A percentile compares a stretch with the other conserved stretches of the same genome.
Conservation (phyloP, 1,140 invertebrate species). For the fruit fly (Drosophila melanogaster) region Release_6_plus_ISO1_MT NC_004354.4:21349501-21350000, state of each 20-base stretch:
- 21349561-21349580: conserved; percentile 8
- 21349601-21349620: conserved; percentile 10
- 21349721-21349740: conserved; percentile 25
- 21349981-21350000: too few species aligned
- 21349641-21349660: conserved; percentile 22
- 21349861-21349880: not conserved
- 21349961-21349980: too few species aligned
- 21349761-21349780: conserved; percentile 1
- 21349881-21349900: not conserved
- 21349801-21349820: conserved; percentile 14
- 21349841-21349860: conserved; percentile 2
- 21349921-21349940: too few species aligned
- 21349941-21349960: too few species aligned
- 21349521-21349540: not conserved
- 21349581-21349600: conserved; percentile 9
- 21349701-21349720: conserved; percentile 11
- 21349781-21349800: conserved; percentile 20
- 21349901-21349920: not conserved
- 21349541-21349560: conserved; percentile 17
- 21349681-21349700: conserved; percentile 25
- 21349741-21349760: conserved; percentile 35
- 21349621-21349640: conserved; percentile 13
- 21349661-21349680: not conserved
- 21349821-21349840: conserved; percentile 27
- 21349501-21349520: conserved; percentile 4